Conservation (phyloP, 2,797 vertebrate genomes). For the Pantherophis alleghaniensis region DNA sequence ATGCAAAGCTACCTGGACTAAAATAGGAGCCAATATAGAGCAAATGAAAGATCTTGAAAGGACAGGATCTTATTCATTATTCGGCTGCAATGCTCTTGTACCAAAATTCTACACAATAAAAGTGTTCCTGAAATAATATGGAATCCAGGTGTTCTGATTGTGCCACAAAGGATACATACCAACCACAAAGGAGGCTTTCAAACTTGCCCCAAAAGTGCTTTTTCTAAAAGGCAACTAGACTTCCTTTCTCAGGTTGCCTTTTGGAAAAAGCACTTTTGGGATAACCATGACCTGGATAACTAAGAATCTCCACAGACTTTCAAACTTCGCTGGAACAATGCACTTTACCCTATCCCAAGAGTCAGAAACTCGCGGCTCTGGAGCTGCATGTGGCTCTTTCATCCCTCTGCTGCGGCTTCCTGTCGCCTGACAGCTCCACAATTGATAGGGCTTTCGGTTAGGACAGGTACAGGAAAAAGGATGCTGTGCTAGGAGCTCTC, state of each 20-base stretch:
- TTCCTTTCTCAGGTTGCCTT: not conserved
- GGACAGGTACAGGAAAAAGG: too few relatives aligned
- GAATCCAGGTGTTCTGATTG: not conserved
- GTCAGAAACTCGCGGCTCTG: too few relatives aligned
- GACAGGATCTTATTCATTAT: not conserved
- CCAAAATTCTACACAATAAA: not conserved
- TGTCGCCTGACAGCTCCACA: too few relatives aligned
- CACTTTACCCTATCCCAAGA: too few relatives aligned
- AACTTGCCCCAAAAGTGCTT: not conserved
- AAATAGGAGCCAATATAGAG: not conserved
- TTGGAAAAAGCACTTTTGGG: not conserved
- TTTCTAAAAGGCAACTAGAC: not conserved
- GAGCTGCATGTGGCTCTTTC: too few relatives aligned
- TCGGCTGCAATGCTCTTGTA: not conserved
- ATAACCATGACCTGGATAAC: not conserved
- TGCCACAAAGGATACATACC: not conserved
- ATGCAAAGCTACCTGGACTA: not conserved
- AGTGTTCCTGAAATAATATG: not conserved
- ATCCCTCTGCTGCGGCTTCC: too few relatives aligned
- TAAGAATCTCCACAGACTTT: not conserved
- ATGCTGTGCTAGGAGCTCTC: too few relatives aligned
- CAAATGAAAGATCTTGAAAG: not conserved
- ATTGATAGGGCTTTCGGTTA: too few relatives aligned
- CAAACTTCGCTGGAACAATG: not conserved
- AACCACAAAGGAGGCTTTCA: too few relatives aligned